Conservation (phyloP, 2,888 invertebrate genomes). For the Griposia aprilina region DNA sequence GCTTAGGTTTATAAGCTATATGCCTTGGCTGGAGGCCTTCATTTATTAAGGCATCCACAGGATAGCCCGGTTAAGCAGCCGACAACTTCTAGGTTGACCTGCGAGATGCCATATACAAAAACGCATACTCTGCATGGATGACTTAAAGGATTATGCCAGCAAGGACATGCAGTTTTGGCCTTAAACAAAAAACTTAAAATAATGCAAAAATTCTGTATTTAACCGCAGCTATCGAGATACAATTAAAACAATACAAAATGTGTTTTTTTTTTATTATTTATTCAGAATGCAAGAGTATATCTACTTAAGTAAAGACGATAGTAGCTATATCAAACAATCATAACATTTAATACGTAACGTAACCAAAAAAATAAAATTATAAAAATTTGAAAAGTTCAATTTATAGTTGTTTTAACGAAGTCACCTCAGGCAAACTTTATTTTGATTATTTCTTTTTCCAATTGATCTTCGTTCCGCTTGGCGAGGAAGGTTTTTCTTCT, state of each 20-base stretch:
- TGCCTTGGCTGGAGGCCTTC: no score
- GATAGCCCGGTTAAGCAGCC: no score
- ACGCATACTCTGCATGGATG: background rate
- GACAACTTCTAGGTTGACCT: no score
- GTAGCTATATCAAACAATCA: background rate
- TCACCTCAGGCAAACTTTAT: background rate
- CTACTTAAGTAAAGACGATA: background rate
- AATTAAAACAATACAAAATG: background rate
- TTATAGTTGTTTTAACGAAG: background rate
- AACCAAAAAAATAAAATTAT: background rate
- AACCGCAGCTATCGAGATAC: background rate
- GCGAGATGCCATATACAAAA: no score
- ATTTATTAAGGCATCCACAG: no score
- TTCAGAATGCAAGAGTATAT: background rate
- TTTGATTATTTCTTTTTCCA: conserved; percentile 53
- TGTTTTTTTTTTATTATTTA: background rate
- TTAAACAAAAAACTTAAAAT: background rate
- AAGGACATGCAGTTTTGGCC: background rate
- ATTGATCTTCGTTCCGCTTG: conserved; percentile 60
- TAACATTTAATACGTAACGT: background rate
- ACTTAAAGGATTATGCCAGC: background rate
- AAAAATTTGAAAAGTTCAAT: background rate
- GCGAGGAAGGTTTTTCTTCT: conserved; percentile 8
- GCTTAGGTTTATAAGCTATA: no score
- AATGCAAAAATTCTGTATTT: no score